A percentile compares a stretch with the other conserved stretches of the same genome.
These are phyloP conservation scores for Rhopalosiphum nymphaeae DNA, from an alignment of 2,888 invertebrate species.

Conservation along the genomic window DNA sequence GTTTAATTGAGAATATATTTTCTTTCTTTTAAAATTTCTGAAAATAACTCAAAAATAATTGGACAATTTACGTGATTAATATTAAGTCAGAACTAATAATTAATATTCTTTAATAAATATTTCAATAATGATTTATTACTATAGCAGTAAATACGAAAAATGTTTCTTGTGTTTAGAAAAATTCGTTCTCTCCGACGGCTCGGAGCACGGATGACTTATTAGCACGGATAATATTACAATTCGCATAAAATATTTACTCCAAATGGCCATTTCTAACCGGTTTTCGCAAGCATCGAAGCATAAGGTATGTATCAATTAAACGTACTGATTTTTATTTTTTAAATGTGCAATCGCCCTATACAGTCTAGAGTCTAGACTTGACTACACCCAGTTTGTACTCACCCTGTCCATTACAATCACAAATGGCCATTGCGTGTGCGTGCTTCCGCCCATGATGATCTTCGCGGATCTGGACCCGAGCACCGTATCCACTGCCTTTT, in stretches of 20 bases:
- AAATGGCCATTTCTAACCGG: neutral
- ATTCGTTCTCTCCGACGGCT: neutral
- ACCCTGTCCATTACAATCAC: constrained; percentile 63
- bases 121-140: neutral
- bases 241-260: neutral
- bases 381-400: neutral
- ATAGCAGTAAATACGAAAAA: neutral
- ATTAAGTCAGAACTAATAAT: neutral
- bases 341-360: neutral
- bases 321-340: neutral
- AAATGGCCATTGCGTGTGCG: constrained; percentile 56
- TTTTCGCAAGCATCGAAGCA: neutral
- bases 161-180: neutral
- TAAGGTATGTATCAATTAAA: neutral
- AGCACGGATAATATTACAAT: neutral
- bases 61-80: neutral
- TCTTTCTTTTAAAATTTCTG: too few species aligned
- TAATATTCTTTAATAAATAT: neutral
- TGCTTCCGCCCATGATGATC: constrained; percentile 50
- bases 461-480: constrained; percentile 52
- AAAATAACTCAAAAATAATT: neutral
- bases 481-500: constrained; percentile 43
- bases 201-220: neutral
- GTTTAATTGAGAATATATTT: too few species aligned
- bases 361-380: neutral